Percentiles rank a stretch among this genome's conserved stretches.
phyloP scores from a whole-genome alignment of 2,888 invertebrate genomes.

The Ophioninae sp. region DNA sequence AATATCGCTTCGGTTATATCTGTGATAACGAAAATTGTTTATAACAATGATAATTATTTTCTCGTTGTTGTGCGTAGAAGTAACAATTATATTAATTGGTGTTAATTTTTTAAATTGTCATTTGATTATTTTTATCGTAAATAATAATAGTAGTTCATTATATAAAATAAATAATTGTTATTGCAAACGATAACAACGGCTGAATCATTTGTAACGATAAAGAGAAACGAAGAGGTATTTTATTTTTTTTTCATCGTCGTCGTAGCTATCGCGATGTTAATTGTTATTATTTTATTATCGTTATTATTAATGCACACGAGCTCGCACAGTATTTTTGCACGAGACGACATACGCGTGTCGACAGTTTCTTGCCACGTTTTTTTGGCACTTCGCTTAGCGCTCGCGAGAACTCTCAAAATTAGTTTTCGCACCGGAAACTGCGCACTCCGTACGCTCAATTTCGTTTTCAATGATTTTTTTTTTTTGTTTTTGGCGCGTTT shows the following conservation, averaged over 20 bases:
- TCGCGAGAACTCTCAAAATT: slow-evolving; percentile 13
- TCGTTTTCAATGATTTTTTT: slow-evolving; percentile 34
- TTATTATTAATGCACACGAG: not conserved
- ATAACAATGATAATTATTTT: no score
- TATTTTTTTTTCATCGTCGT: not conserved
- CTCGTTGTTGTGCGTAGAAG: no score
- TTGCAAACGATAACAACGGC: not conserved
- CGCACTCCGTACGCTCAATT: slow-evolving; percentile 55
- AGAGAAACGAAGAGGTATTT: not conserved
- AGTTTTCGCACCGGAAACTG: slow-evolving; percentile 52
- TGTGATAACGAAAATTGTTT: no score
- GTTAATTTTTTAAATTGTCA: no score
- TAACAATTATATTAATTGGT: no score
- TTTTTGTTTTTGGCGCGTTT: not conserved
- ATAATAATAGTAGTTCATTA: no score
- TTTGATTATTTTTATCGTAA: no score
- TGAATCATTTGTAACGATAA: not conserved
- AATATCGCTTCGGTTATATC: no score
- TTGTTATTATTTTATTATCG: not conserved
- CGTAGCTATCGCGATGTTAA: not conserved
- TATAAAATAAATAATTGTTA: not conserved
- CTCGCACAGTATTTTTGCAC: slow-evolving; percentile 39
- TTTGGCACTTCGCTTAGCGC: slow-evolving; percentile 10
- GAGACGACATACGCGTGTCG: slow-evolving; percentile 29
- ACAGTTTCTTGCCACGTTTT: not conserved